These are phyloP conservation scores for Epinotia demarniana DNA, from an alignment of 2,888 invertebrate genomes.

Conservation along the genomic window DNA sequence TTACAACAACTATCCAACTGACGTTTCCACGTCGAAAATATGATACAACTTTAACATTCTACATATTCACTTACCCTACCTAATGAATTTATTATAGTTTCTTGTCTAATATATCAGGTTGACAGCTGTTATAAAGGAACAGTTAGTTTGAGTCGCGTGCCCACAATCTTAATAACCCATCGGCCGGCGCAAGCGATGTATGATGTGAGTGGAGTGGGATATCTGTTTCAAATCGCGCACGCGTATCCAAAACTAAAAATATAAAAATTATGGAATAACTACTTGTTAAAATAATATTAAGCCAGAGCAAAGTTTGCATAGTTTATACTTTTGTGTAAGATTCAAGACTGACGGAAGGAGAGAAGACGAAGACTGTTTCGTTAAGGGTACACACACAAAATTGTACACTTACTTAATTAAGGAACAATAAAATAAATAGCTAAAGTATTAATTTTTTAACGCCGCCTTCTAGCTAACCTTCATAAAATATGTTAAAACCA, in stretches of 20 bases:
- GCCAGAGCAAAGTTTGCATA: too few species aligned
- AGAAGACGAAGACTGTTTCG: too few species aligned
- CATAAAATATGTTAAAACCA: neutral
- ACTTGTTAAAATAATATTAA: neutral
- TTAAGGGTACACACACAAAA: too few species aligned
- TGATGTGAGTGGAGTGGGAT: neutral
- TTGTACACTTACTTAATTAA: too few species aligned
- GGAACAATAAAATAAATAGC: too few species aligned
- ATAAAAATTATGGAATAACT: neutral
- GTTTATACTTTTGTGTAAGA: too few species aligned
- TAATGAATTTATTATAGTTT: neutral
- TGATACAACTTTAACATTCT: too few species aligned
- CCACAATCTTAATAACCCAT: constrained; percentile 37
- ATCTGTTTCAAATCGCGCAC: constrained; percentile 29
- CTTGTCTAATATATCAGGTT: neutral
- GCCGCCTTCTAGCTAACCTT: neutral
- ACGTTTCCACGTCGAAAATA: neutral
- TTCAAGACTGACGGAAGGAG: too few species aligned
- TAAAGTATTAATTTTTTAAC: too few species aligned
- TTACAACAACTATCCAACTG: neutral
- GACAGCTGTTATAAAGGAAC: constrained; percentile 18
- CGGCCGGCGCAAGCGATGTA: constrained; percentile 20
- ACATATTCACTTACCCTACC: too few species aligned
- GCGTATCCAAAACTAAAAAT: neutral
- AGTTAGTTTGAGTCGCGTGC: constrained; percentile 39